Conservation (phyloP, 2,797 vertebrate genomes). For the Alauda arvensis region DNA sequence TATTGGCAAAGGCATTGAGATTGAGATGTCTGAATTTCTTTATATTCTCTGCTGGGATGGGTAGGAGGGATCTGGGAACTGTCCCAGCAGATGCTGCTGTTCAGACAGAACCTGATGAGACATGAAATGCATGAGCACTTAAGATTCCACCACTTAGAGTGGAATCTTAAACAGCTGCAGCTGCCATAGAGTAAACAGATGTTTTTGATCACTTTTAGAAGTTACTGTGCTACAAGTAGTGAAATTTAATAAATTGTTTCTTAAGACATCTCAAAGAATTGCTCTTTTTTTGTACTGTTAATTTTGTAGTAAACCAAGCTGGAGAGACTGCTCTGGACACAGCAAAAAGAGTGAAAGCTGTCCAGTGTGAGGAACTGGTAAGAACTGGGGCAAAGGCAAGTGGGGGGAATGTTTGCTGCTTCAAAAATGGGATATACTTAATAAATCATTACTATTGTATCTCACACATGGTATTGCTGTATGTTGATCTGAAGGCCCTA, state of each 20-base stretch:
- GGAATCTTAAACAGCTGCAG: neutral
- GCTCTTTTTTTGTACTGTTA: neutral
- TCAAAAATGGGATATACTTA: neutral
- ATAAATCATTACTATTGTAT: neutral
- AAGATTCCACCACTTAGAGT: too few species aligned
- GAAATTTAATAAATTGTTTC: neutral
- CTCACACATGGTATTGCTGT: neutral
- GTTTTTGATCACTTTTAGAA: neutral
- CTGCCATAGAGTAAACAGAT: neutral
- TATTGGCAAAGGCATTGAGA: neutral
- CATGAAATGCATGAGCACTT: neutral
- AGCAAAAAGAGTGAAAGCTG: constrained; percentile 87
- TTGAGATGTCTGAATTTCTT: neutral
- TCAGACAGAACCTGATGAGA: neutral
- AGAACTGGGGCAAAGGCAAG: constrained; percentile 37
- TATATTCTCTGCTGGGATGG: neutral
- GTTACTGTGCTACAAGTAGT: neutral
- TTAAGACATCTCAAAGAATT: neutral
- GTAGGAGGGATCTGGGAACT: neutral
- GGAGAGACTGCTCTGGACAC: constrained; percentile 93
- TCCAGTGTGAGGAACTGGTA: constrained; percentile 93
- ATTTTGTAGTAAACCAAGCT: constrained; percentile 87
- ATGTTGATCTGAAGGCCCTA: neutral
- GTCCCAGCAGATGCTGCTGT: neutral
- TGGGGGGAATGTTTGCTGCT: neutral